Evolutionary conservation across 2,888 invertebrate species (phyloP).

Genomic region (Tetragonula carbonaria): DNA sequence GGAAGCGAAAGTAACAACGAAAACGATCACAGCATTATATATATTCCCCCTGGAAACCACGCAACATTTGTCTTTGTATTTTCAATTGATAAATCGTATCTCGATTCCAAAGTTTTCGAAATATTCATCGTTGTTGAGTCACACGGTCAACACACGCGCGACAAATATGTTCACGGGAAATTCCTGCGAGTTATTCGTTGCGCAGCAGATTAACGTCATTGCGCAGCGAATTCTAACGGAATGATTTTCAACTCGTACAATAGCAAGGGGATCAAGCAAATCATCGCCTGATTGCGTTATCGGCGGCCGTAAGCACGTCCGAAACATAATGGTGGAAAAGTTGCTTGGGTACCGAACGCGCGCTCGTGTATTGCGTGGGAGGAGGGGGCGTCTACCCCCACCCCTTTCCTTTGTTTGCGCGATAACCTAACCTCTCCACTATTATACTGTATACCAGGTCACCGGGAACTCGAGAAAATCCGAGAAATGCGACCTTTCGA

Average conservation of each 20-base stretch:
- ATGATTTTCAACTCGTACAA: neutral
- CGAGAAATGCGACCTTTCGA: conserved; percentile 80
- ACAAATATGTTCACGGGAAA: no score
- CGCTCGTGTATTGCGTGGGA: neutral
- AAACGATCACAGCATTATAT: no score
- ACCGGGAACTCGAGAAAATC: conserved; percentile 74
- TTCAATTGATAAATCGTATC: no score
- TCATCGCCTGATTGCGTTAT: neutral
- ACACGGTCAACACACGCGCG: no score
- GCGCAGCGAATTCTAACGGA: neutral
- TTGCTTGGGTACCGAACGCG: neutral
- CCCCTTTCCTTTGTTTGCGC: conserved; percentile 47
- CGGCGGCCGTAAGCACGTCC: neutral
- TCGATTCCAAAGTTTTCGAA: no score
- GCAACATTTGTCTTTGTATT: no score
- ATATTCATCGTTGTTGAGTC: no score
- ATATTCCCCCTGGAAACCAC: no score
- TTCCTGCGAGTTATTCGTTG: neutral
- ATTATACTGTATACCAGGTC: conserved; percentile 31
- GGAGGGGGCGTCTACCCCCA: conserved; percentile 28
- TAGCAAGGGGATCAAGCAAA: neutral
- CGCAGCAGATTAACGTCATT: neutral
- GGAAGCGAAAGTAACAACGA: no score
- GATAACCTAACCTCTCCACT: conserved; percentile 23
- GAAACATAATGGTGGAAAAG: neutral